Conservation (phyloP, 2,888 invertebrate species). For the Elegia similella region DNA sequence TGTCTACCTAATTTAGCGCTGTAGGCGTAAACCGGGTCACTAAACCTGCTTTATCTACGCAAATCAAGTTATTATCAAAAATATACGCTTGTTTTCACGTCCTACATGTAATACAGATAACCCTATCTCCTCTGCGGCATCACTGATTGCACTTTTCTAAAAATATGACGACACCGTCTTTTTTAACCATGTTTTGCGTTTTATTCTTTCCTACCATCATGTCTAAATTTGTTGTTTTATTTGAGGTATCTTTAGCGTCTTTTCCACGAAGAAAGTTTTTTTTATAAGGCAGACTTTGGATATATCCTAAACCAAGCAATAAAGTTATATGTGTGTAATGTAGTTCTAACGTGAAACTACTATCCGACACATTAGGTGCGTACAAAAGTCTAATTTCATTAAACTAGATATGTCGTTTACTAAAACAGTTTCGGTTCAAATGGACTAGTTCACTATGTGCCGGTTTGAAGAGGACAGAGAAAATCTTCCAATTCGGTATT, state of each 20-base stretch:
- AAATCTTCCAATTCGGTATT: not conserved
- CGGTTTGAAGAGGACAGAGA: not conserved
- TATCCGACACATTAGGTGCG: not conserved
- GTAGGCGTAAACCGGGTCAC: not conserved
- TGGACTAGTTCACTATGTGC: slow-evolving; percentile 18
- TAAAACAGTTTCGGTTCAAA: not conserved
- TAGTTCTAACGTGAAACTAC: not conserved
- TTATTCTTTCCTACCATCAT: not conserved
- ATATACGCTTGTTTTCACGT: slow-evolving; percentile 6
- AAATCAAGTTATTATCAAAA: slow-evolving; percentile 10
- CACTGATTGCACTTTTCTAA: slow-evolving; percentile 7
- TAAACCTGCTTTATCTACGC: slow-evolving; percentile 5
- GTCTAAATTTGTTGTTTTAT: not conserved
- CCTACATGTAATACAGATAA: slow-evolving; percentile 8
- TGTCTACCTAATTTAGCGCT: not conserved
- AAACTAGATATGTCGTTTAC: not conserved
- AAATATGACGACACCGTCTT: not conserved
- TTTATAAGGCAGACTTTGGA: not conserved
- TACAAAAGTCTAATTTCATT: not conserved
- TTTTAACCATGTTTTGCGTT: not conserved
- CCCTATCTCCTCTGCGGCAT: not conserved
- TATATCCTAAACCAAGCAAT: not conserved
- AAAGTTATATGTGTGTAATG: too few relatives aligned
- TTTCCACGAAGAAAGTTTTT: not conserved
- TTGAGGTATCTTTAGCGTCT: not conserved